Percentiles rank a stretch among this genome's conserved stretches.
Conservation (phyloP, 2,888 invertebrate species). For the Rhaphigaster nebulosa region DNA sequence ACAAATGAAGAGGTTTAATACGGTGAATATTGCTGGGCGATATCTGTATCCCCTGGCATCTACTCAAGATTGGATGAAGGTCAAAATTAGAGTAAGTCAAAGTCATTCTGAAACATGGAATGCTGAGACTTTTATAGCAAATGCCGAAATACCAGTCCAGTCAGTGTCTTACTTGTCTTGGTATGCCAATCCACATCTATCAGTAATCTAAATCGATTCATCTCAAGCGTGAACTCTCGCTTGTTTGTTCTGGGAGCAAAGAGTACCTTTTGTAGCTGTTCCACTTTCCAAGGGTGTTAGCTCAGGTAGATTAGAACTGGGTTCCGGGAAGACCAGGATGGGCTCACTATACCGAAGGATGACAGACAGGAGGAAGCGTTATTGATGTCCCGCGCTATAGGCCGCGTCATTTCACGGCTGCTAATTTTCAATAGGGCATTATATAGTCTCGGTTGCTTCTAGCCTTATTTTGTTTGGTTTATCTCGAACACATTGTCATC, state of each 20-base stretch:
- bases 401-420: slow-evolving; percentile 6
- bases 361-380: slow-evolving; percentile 17
- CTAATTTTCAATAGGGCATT: slow-evolving; percentile 48
- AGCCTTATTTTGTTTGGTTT: background rate
- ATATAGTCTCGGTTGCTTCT: background rate
- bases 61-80: no score
- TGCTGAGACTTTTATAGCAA: no score
- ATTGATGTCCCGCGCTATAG: slow-evolving; percentile 11
- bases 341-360: background rate
- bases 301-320: background rate
- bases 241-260: slow-evolving; percentile 9
- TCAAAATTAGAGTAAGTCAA: no score
- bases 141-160: background rate
- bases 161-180: background rate
- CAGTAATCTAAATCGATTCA: background rate
- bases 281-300: background rate
- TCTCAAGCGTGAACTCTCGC: background rate
- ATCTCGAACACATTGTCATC: background rate
- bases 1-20: no score
- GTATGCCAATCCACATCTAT: background rate
- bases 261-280: background rate
- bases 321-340: background rate
- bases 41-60: no score
- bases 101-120: no score
- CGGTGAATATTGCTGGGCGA: no score